These are phyloP conservation scores for Macaria liturata DNA, from an alignment of 2,888 invertebrate species.

Conservation along the genomic window DNA sequence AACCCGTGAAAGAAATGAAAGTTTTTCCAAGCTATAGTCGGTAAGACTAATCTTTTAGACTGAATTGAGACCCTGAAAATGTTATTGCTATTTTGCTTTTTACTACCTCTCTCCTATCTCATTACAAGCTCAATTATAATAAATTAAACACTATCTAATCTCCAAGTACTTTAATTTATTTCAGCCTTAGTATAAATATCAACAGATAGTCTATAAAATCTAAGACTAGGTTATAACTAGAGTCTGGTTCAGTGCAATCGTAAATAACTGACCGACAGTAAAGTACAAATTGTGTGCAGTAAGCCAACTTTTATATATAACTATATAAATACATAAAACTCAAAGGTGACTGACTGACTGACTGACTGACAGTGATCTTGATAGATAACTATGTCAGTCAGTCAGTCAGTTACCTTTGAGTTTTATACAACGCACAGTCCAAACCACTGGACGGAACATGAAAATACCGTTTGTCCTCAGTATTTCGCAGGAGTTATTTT, in stretches of 20 bases:
- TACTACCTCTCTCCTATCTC: background rate
- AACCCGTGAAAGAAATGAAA: no score
- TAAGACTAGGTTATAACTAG: slow-evolving; percentile 2
- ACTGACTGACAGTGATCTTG: background rate
- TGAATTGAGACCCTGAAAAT: no score
- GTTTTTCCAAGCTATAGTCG: no score
- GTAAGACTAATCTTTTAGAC: no score
- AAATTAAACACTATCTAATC: background rate
- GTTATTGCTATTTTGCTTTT: background rate
- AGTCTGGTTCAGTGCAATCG: background rate
- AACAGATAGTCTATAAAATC: background rate
- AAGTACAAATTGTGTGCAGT: background rate
- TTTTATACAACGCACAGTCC: background rate
- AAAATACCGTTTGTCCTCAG: no score
- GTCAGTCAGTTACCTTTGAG: no score
- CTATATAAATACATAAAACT: background rate
- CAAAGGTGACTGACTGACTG: background rate
- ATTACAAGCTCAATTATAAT: background rate
- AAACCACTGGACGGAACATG: background rate
- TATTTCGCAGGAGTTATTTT: background rate
- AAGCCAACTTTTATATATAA: background rate
- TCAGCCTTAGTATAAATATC: background rate
- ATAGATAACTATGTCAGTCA: no score
- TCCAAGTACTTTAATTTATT: background rate
- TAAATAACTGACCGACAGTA: slow-evolving; percentile 8